Base-by-base conservation (phyloP, 2,888 invertebrate genomes). In the Amiota communis region DNA sequence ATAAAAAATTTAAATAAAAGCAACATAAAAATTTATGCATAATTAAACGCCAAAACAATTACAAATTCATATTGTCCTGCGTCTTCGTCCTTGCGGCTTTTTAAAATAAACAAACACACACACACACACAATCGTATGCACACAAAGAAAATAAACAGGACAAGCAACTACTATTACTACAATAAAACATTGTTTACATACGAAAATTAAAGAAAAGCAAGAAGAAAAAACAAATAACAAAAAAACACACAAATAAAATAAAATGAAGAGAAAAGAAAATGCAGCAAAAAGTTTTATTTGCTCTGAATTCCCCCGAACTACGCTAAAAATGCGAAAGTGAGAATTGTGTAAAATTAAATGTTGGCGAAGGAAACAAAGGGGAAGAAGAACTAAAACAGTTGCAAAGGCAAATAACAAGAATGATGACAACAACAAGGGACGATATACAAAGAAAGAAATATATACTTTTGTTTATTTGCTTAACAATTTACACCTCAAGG, bases 401-500 rank as follows among this genome's bases (percentile, higher is more conserved):
- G 47, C 13, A 46, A n/a, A 46, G n/a, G 46, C 46, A 59, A 64
- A 64, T 64, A n/a, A 8, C 10, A 67, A 67, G 65, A 12, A 68
- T 17, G 17, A 11, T 13, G 36, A 36, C 57, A 63, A 63, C 36
- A 53, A 51, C 59, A 13, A 51, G 17, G 36, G 20, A 68, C 51
- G n/a, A 23, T 51, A 23, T 23, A 67, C 51, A 68, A 68, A 49
- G 15, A 65, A 51, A 68, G 67, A 68, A 68, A 68, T 68, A 68
- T 53, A 68, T 53, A 68, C 67, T 68, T 68, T 68, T 70, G 75
- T 75, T 82, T 80, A 79, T 84, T 82, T 82, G 80, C 75, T 76
- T 73, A 77, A 74, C 84, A 82, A 80, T 81, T 81, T 78, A 78
- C 81, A 84, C 77, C 82, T 78, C 75, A 81, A 78, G 81, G 80